Evolutionary conservation across 2,888 invertebrate genomes (phyloP), one percentile per base, ranked within the genome.

Genomic region (Xestoiulus laeticollis): DNA sequence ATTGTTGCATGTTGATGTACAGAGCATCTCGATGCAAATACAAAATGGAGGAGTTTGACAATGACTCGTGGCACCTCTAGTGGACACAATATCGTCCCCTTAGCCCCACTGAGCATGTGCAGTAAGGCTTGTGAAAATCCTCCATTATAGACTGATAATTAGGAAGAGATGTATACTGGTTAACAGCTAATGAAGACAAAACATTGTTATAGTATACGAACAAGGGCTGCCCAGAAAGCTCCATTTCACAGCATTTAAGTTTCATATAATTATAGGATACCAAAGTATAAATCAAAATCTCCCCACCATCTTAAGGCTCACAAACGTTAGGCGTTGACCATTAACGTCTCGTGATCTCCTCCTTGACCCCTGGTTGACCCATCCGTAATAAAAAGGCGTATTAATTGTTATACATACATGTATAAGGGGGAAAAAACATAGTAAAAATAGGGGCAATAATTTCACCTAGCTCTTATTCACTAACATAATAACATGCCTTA

Each of bases 131-230:
- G n/a, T n/a, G n/a, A n/a, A n/a, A n/a, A n/a, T 30, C 10, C 26
- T 26, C 86, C 14, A 44, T 53, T 86, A 85, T 53, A n/a, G 48
- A 5, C 16, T 12, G 26, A 86, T 53, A 86, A 86, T n/a, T n/a
- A 43, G 53, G 12, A 82, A 32, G n/a, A 5, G 32, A n/a, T n/a
- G 19, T 14, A 82, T n/a, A 32, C 5, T 32, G 32, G 82, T n/a
- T 82, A 38, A 48, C 48, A 48, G 16, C 48, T 48, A 48, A 48
- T 48, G 48, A 48, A 48, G 48, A 82, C 32, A 22, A 82, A 82
- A 82, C 82, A 82, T 19, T 14, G 32, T 82, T 26, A 32, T 82
- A n/a, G n/a, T n/a, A n/a, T n/a, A n/a, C n/a, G 48, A 19, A 48
- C 48, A 16, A 48, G 48, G 48, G 48, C 48, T 48, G 16, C 48